These are phyloP conservation scores for Eurytoma adleriae DNA, from an alignment of 2,888 invertebrate genomes.

Conservation along the genomic window DNA sequence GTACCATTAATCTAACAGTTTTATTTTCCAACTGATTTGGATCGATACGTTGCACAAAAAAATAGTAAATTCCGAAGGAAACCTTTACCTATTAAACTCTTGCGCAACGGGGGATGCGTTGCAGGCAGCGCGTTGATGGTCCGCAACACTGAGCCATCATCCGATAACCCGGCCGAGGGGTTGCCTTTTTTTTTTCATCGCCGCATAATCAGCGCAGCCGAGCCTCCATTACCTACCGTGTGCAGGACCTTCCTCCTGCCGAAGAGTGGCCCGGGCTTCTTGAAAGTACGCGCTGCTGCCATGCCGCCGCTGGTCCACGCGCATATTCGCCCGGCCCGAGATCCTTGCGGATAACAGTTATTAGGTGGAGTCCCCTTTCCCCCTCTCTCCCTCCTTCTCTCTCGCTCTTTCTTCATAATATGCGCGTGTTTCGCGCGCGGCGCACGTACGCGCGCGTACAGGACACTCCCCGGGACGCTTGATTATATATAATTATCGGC, in stretches of 20 bases:
- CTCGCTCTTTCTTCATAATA: conserved; percentile 69
- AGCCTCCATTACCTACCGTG: conserved; percentile 16
- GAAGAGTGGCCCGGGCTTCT: conserved; percentile 2
- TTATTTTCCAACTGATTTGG: too few relatives aligned
- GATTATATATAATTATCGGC: conserved; percentile 76
- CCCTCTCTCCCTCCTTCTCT: not conserved
- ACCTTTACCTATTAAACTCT: too few relatives aligned
- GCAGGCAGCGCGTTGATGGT: too few relatives aligned
- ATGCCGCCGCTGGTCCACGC: conserved; percentile 38
- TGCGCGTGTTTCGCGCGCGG: conserved; percentile 68
- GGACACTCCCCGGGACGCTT: conserved; percentile 73
- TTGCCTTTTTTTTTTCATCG: conserved; percentile 11
- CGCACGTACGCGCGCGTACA: conserved; percentile 59
- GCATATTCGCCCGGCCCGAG: conserved; percentile 64
- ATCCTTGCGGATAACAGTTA: conserved; percentile 74
- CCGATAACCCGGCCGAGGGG: too few relatives aligned
- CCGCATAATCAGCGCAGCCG: conserved; percentile 25
- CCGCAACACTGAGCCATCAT: too few relatives aligned
- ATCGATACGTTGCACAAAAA: too few relatives aligned
- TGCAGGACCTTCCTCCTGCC: not conserved
- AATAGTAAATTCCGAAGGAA: too few relatives aligned
- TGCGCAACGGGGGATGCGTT: too few relatives aligned
- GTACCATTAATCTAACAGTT: too few relatives aligned
- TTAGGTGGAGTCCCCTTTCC: conserved; percentile 65
- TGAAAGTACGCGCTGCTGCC: conserved; percentile 27